Percentiles rank a stretch among this genome's conserved stretches.
Evolutionary conservation across 30 jellyfish, hydroid and myxozoan genomes (phyloP).

Genomic region (Cassiopea xamachana): DNA sequence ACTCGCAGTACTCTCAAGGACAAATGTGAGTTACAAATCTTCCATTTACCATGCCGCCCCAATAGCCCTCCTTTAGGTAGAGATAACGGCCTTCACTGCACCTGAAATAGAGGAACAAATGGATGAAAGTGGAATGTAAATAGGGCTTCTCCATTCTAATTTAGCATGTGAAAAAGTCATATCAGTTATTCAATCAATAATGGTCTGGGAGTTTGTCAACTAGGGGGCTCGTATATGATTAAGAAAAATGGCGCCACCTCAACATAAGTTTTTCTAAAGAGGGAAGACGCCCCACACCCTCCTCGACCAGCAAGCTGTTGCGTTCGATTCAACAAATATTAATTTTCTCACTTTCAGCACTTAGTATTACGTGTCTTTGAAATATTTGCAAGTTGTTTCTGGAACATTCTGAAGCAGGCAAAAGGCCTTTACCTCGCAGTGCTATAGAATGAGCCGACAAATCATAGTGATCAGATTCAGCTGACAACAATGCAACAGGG

Average conservation of each 20-base stretch:
- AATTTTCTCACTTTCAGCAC: too few species aligned
- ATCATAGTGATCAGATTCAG: background rate
- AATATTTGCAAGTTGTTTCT: background rate
- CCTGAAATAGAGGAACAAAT: slow-evolving; percentile 8
- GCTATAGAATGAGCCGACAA: background rate
- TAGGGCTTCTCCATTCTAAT: background rate
- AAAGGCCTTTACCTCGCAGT: background rate
- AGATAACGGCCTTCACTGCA: slow-evolving; percentile 61
- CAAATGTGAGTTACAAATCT: slow-evolving; percentile 57
- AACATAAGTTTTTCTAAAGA: background rate
- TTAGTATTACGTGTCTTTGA: background rate
- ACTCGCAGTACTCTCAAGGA: slow-evolving; percentile 70
- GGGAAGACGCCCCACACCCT: background rate
- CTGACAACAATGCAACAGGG: background rate
- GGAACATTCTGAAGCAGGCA: background rate
- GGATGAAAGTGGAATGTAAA: background rate
- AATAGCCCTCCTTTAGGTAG: slow-evolving; percentile 56
- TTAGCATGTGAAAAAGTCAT: background rate
- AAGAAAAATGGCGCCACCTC: background rate
- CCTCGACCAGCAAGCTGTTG: background rate
- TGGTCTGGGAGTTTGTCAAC: background rate
- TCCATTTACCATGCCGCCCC: slow-evolving; percentile 72
- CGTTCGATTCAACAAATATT: background rate
- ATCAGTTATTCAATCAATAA: background rate
- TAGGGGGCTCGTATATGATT: background rate